Conservation (phyloP, 2,888 invertebrate species). For the Drosophila vallismaia region DNA sequence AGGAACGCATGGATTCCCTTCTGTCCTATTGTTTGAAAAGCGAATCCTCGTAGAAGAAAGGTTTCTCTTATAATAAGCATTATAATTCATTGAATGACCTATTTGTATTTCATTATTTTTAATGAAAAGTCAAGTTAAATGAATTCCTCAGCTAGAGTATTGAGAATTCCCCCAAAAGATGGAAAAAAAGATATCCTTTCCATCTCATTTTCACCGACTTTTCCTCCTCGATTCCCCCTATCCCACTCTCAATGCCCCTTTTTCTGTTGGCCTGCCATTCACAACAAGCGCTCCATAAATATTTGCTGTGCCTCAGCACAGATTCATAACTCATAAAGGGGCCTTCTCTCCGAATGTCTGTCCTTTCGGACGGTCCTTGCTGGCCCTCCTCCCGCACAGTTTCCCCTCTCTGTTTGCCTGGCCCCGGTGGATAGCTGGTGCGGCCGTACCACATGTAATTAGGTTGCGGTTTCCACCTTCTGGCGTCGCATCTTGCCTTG, state of each 20-base stretch:
- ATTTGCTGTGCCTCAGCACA: slow-evolving; percentile 70
- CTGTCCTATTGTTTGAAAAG: neutral
- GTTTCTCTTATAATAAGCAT: too few relatives aligned
- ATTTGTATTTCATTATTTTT: neutral
- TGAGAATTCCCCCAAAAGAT: neutral
- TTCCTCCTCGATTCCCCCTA: slow-evolving; percentile 19
- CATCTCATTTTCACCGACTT: slow-evolving; percentile 10
- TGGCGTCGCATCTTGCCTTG: slow-evolving; percentile 23
- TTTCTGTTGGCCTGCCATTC: slow-evolving; percentile 29
- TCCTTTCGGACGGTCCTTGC: slow-evolving; percentile 1
- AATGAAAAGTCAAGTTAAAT: neutral
- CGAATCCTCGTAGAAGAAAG: too few relatives aligned
- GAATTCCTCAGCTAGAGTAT: slow-evolving; percentile 11
- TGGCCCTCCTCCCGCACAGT: slow-evolving; percentile 6
- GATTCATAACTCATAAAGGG: slow-evolving; percentile 70
- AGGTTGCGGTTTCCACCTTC: slow-evolving; percentile 77
- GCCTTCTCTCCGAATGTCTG: slow-evolving; percentile 26
- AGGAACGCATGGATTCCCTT: neutral
- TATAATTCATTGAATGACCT: neutral
- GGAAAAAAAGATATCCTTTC: neutral
- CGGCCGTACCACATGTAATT: slow-evolving; percentile 75
- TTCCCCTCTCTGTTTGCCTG: slow-evolving; percentile 42
- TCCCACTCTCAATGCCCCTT: slow-evolving; percentile 13
- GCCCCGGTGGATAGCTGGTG: slow-evolving; percentile 46
- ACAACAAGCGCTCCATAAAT: slow-evolving; percentile 70